Evolutionary conservation across 2,113 vertebrate species (phyloP), one percentile per base, ranked within the genome.

Genomic region (Romanogobio albipinnatus): DNA sequence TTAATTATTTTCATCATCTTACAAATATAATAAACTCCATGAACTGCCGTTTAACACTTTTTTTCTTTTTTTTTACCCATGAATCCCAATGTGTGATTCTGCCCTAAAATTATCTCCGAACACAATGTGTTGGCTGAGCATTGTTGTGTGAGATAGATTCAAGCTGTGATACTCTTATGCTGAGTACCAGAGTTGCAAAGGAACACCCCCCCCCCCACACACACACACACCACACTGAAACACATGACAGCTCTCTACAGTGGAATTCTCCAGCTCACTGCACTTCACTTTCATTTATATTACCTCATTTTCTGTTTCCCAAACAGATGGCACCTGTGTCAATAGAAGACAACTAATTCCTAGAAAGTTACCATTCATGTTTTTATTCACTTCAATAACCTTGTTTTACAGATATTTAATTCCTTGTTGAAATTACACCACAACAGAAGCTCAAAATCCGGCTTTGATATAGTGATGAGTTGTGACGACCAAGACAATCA

Each of bases 301-400:
- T 45, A 56, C 62, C 62, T 47, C 71, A 17, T 14, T 83, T 76
- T 84, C 64, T 79, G 43, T 77, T 68, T 74, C 56, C 73, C 53
- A 84, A 76, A 87, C 81, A 84, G 86, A 87, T 87, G 88, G 84
- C 24, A 66, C 81, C 49, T 53, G 79, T 43, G 11, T 89, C 78
- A 79, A 61, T 9, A 24, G 22, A 13, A 49, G 74, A 83, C 79
- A 85, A 58, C 82, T 76, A 58, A 86, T 88, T 86, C 85, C 75
- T 82, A 77, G 58, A 77, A 83, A 73, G 85, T 81, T 83, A 59
- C 78, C 56, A 82, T 62, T 58, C 76, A 87, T 62, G 74, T 64
- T 79, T 71, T 74, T 76, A 81, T 84, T 84, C 76, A 39, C 66
- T 45, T 17, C 47, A 74, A 66, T 84, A 73, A 64, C 26, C 49